A percentile compares a stretch with the other conserved stretches of the same genome.
These are phyloP conservation scores for Atopsyche davidsoni DNA, from an alignment of 1,140 invertebrate genomes.

Conservation along the genomic window DNA sequence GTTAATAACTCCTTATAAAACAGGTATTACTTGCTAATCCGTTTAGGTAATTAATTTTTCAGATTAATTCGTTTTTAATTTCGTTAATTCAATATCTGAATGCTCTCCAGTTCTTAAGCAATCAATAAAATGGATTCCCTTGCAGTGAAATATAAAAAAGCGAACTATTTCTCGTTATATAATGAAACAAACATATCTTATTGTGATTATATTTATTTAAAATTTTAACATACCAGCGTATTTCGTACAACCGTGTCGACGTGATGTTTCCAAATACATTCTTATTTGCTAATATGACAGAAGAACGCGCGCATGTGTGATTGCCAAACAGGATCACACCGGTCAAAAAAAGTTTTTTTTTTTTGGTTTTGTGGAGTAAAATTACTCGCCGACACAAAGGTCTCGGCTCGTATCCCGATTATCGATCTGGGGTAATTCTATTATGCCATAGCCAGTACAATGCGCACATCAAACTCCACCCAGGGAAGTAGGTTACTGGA, in stretches of 20 bases:
- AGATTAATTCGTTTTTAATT: too few species aligned
- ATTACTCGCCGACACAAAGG: conserved; percentile 21
- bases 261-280: not conserved
- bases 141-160: too few species aligned
- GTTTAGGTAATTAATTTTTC: too few species aligned
- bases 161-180: too few species aligned
- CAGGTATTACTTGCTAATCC: too few species aligned
- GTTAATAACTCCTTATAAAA: too few species aligned
- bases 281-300: not conserved
- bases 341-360: not conserved
- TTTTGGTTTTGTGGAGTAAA: conserved; percentile 14
- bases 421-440: conserved; percentile 27
- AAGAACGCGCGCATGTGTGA: conserved; percentile 6
- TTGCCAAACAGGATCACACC: not conserved
- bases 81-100: too few species aligned
- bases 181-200: too few species aligned
- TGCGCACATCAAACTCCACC: conserved; percentile 14
- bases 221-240: not conserved
- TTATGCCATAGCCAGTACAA: conserved; percentile 23
- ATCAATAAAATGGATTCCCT: too few species aligned
- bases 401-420: conserved; percentile 21
- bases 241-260: not conserved
- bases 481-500: conserved; percentile 22
- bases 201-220: too few species aligned
- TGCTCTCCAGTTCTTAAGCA: too few species aligned